Evolutionary conservation across 2,113 vertebrate genomes (phyloP).

Genomic region (Symphodus melops): DNA sequence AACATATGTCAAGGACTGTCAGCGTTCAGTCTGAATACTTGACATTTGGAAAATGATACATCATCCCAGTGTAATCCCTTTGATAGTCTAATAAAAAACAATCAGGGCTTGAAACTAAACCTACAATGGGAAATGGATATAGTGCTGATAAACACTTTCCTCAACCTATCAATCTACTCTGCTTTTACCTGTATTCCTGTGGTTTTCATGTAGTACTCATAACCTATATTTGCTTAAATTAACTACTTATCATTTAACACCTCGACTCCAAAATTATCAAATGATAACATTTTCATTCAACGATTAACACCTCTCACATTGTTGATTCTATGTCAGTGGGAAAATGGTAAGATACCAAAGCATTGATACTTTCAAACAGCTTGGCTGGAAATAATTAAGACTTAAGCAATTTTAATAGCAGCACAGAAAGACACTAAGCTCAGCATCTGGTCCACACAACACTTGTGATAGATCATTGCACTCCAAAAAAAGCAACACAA

Average conservation of each 20-base stretch:
- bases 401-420: neutral
- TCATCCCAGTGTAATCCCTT: neutral
- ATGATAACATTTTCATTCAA: too few relatives aligned
- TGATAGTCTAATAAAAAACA: neutral
- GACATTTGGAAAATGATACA: neutral
- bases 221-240: too few relatives aligned
- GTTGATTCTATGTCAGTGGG: neutral
- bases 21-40: neutral
- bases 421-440: conserved; percentile 1
- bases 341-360: neutral
- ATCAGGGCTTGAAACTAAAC: neutral
- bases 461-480: neutral
- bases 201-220: neutral
- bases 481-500: neutral
- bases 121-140: neutral
- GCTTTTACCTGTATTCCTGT: neutral
- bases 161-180: neutral
- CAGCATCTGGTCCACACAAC: conserved; percentile 24
- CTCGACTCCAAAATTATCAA: too few relatives aligned
- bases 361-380: neutral
- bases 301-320: neutral
- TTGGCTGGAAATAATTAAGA: neutral
- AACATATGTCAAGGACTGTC: neutral
- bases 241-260: neutral
- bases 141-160: neutral